Evolutionary conservation across 2,113 vertebrate genomes (phyloP), one percentile per base, ranked within the genome.

Genomic region (Parus major): DNA sequence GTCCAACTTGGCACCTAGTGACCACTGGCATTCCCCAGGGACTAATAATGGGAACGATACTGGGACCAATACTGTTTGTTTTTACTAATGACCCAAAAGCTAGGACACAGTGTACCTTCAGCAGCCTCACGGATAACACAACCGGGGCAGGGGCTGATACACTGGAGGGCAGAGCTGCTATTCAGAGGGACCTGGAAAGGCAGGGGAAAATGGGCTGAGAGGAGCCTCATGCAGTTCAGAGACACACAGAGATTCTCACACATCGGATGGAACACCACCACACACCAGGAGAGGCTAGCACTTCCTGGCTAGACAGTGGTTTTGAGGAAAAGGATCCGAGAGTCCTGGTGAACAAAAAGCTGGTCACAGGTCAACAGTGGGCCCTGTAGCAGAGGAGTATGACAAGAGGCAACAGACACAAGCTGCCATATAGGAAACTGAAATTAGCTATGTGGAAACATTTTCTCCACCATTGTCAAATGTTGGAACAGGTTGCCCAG

Each of bases 281-380:
- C 22, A 31, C 18, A 61, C 5, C 28, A 82, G 79, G 47, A 93
- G 19, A 66, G 13, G 9, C 35, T 68, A 25, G 61, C 60, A 63
- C 10, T 64, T n/a, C 11, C 35, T 39, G 41, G 9, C 39, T 55
- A 71, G 12, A 59, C 35, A 63, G 23, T 3, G 15, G 16, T 24
- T 83, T 47, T 91, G 59, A 75, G 12, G 44, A 64, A 71, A 79
- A 82, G 39, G 28, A 71, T 55, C 56, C 0, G 0, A 88, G 27
- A 21, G 16, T 52, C 44, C 33, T 56, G 27, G 33, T 64, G 29
- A 83, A 86, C 12, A 55, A 76, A 55, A 63, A 53, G 33, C 23
- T 63, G 11, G 9, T 25, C 1, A 1, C 0, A 0, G 41, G 11
- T n/a, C 14, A 42, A 39, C 12, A 75, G 44, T 2, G 29, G 15